Evolutionary conservation across 2,888 invertebrate species (phyloP).

Genomic region (Xestia sexstrigata): DNA sequence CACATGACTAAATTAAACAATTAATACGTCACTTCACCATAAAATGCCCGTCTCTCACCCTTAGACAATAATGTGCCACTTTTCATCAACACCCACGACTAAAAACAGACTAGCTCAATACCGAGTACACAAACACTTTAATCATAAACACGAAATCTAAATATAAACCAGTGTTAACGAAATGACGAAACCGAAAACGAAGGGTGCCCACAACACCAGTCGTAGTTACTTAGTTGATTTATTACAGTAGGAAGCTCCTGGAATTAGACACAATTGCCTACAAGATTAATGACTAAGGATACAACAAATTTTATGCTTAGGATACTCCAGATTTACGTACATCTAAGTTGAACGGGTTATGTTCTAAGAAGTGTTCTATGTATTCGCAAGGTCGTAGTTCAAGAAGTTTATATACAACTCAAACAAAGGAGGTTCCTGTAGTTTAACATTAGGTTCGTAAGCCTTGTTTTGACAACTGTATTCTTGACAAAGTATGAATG

Average conservation of each 20-base stretch:
- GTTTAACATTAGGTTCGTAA: not conserved
- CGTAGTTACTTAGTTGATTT: slow-evolving; percentile 80
- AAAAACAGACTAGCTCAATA: slow-evolving; percentile 8
- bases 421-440: slow-evolving; percentile 4
- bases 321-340: slow-evolving; percentile 74
- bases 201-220: slow-evolving; percentile 57
- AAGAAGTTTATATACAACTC: not conserved
- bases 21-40: not conserved
- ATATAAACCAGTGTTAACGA: slow-evolving; percentile 58
- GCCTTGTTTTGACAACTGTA: not conserved
- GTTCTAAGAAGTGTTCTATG: slow-evolving; percentile 19
- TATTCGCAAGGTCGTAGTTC: not conserved
- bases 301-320: slow-evolving; percentile 81
- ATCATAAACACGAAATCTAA: slow-evolving; percentile 26
- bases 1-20: not conserved
- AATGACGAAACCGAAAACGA: slow-evolving; percentile 60
- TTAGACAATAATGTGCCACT: not conserved
- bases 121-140: slow-evolving; percentile 8
- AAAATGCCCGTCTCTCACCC: not conserved
- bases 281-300: slow-evolving; percentile 83
- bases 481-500: not conserved
- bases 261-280: slow-evolving; percentile 85
- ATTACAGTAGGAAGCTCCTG: slow-evolving; percentile 80
- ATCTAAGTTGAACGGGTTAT: slow-evolving; percentile 49
- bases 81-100: not conserved